Evolutionary conservation across 2,888 invertebrate genomes (phyloP).

Genomic region (Drosophila merina): DNA sequence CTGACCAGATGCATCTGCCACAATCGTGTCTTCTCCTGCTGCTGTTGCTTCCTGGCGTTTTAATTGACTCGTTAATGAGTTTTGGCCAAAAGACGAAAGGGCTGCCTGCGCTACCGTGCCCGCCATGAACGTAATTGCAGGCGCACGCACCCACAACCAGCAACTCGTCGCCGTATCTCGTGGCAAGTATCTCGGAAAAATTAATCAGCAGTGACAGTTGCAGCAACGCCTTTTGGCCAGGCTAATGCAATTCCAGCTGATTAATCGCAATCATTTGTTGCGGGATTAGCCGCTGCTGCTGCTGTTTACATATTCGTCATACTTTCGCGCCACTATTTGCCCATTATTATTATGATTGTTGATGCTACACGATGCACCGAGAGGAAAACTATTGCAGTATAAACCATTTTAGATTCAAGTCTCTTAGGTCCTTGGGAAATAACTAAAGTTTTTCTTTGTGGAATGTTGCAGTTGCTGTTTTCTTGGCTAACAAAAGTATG

Average conservation of each 20-base stretch:
- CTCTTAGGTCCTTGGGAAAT: background rate
- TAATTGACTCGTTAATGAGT: constrained; percentile 78
- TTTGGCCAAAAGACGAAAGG: constrained; percentile 23
- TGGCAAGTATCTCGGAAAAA: constrained; percentile 40
- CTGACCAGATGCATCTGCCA: constrained; percentile 27
- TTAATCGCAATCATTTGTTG: constrained; percentile 80
- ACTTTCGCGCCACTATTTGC: constrained; percentile 75
- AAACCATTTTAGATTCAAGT: background rate
- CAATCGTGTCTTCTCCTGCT: constrained; percentile 2
- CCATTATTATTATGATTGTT: constrained; percentile 77
- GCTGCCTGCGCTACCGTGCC: constrained; percentile 24
- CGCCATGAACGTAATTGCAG: constrained; percentile 67
- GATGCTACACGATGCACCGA: constrained; percentile 26
- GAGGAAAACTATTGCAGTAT: background rate
- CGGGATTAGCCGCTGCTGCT: constrained; percentile 68
- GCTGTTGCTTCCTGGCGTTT: constrained; percentile 71
- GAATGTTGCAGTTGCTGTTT: constrained; percentile 26
- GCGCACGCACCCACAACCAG: constrained; percentile 74
- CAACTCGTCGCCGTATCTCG: constrained; percentile 26
- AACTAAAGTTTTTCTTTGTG: background rate
- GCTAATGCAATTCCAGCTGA: constrained; percentile 80
- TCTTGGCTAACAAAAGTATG: constrained; percentile 65
- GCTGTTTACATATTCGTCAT: constrained; percentile 78
- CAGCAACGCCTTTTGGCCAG: constrained; percentile 63
- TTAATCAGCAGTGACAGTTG: constrained; percentile 79